Conservation (phyloP, 1,140 invertebrate species). For the Agrypnia vestita region DNA sequence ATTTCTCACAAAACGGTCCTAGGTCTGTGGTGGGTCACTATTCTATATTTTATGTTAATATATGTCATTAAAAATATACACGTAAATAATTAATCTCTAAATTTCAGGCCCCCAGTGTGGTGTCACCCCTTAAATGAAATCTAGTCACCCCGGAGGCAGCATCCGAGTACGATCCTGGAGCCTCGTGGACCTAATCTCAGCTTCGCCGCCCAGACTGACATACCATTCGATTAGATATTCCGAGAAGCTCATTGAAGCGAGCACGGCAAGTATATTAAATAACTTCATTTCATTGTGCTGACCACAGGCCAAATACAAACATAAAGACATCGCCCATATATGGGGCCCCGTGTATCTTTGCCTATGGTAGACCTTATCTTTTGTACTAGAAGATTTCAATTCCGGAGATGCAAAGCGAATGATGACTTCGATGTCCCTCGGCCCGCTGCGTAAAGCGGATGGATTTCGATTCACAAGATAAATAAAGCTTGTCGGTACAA, state of each 20-base stretch:
- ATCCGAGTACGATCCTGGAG: too few species aligned
- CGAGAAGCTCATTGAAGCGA: conserved; percentile 7
- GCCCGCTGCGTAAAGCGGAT: neutral
- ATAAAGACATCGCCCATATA: neutral
- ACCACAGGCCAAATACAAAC: conserved; percentile 25
- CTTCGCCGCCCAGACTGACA: neutral
- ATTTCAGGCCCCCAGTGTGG: too few species aligned
- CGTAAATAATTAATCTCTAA: too few species aligned
- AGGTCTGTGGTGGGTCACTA: too few species aligned
- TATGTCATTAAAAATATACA: too few species aligned
- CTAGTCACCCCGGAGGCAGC: too few species aligned
- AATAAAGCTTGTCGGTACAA: too few species aligned
- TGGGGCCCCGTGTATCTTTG: neutral
- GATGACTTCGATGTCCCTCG: neutral
- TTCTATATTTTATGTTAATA: too few species aligned
- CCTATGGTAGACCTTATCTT: neutral
- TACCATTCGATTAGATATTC: conserved; percentile 11
- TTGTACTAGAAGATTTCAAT: conserved; percentile 6
- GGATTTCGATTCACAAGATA: too few species aligned
- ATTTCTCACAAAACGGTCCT: too few species aligned
- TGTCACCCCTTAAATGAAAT: too few species aligned
- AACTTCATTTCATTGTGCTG: conserved; percentile 24
- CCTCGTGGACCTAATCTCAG: too few species aligned
- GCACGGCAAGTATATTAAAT: conserved; percentile 7
- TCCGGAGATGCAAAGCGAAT: neutral